Evolutionary conservation across 2,797 vertebrate species (phyloP).

Genomic region (Sebastes hopkinsi): DNA sequence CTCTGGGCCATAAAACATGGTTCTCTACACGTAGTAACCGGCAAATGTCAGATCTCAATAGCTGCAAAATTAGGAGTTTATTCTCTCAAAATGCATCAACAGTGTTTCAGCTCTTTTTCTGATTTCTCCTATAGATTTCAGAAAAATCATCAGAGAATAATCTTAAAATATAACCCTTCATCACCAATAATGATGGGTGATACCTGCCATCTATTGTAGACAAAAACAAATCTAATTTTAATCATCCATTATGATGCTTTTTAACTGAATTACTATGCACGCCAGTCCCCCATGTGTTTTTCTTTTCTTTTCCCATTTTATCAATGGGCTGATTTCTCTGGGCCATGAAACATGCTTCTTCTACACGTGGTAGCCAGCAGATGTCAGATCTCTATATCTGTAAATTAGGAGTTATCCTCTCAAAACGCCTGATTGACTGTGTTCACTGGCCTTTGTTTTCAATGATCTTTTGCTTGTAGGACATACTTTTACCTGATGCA

Average conservation of each 20-base stretch:
- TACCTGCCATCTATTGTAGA: not conserved
- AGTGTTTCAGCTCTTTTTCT: not conserved
- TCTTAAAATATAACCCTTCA: not conserved
- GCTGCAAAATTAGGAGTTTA: not conserved
- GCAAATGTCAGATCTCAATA: slow-evolving; percentile 32
- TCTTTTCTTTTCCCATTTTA: too few species aligned
- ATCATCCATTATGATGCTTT: not conserved
- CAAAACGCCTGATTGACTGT: slow-evolving; percentile 6
- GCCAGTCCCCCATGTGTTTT: too few species aligned
- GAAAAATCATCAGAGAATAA: not conserved
- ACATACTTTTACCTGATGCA: slow-evolving; percentile 42
- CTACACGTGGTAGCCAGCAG: slow-evolving; percentile 56
- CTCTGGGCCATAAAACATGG: slow-evolving; percentile 29
- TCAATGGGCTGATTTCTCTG: slow-evolving; percentile 10
- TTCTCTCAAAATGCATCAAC: not conserved
- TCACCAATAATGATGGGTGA: not conserved
- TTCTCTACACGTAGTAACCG: slow-evolving; percentile 46
- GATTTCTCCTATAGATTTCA: not conserved
- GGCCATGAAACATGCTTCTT: slow-evolving; percentile 23
- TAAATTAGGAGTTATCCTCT: not conserved
- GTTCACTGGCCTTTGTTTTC: not conserved
- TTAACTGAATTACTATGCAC: not conserved
- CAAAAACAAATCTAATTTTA: not conserved
- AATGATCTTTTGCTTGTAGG: not conserved
- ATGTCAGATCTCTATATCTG: slow-evolving; percentile 23